Evolutionary conservation across 2,888 invertebrate genomes (phyloP).

Genomic region (Eristalis pertinax): DNA sequence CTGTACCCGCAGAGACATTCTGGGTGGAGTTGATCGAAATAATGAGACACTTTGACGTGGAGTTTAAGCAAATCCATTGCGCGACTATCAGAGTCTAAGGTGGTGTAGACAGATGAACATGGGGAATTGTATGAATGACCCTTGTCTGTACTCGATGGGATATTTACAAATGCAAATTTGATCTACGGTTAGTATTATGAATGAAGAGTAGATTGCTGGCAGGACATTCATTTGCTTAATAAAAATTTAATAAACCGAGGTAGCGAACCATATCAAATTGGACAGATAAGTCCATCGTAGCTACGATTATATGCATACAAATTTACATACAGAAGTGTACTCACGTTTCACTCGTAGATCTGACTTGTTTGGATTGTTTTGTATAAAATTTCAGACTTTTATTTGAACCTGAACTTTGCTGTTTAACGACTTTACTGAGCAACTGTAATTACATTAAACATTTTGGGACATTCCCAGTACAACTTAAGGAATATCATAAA

Average conservation of each 20-base stretch:
- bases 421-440: no score
- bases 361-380: no score
- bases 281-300: not conserved
- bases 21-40: conserved; percentile 25
- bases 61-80: conserved; percentile 20
- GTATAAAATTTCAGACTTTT: no score
- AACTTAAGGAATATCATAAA: no score
- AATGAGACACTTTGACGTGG: conserved; percentile 41
- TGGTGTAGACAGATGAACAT: conserved; percentile 24
- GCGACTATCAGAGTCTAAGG: conserved; percentile 13
- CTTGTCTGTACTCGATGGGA: conserved; percentile 12
- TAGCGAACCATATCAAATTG: conserved; percentile 1
- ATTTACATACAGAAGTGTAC: no score
- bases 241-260: conserved; percentile 22
- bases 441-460: no score
- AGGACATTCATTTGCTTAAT: conserved; percentile 16
- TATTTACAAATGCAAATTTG: conserved; percentile 50
- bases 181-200: conserved; percentile 4
- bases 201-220: not conserved
- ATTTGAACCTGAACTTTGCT: no score
- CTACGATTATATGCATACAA: no score
- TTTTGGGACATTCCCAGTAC: no score
- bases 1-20: conserved; percentile 28
- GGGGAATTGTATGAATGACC: conserved; percentile 29
- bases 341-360: no score